Base-by-base conservation (phyloP, 1,140 invertebrate species). In the Pteromalus puparum region DNA sequence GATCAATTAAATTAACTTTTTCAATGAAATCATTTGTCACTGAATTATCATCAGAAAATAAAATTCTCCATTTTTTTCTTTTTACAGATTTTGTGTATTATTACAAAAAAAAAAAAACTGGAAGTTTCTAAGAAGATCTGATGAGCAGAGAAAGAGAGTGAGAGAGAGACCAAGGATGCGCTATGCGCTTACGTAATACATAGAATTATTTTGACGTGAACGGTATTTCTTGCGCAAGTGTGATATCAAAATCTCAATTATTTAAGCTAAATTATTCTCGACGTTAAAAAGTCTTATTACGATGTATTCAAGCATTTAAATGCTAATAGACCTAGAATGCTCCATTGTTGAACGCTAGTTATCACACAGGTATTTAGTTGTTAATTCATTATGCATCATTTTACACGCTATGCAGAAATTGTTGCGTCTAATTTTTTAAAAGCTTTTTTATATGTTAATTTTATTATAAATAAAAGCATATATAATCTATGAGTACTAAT, bases 161-260 rank as follows among this genome's bases (percentile, higher is more conserved):
- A 73, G 18, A 81, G 34, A 28, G 28, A 81, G 67, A 74, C 46
- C 9, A 48, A 48, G 15, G 46, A 48, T 48, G 46, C 21, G 70
- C 28, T 81, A 48, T 48, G 46, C 21, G 70, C 28, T 81, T 81
- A 61, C 70, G 13, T 21, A 81, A 81, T 13, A 13, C 2, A 28
- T 48, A 38, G 21, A 81, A 61, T 24, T 34, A 61, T 61, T 53
- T 12, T 46, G 42, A 61, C 12, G 30, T 0, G 46, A 53, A 34
- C 21, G 9, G 28, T 81, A 68, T 68, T 74, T 18, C 28, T 73
- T 26, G 46, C 42, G 61, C 34, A 28, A 61, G 79, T 18, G 68
- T 9, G 53, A 73, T 6, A 30, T 72, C 5, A 81, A 21, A 53
- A 73, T 42, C 2, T 13, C 12, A 42, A 80, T 70, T 70, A 24